phyloP scores from a whole-genome alignment of 64 coral and sea anemone species.

The Porites lutea region DNA sequence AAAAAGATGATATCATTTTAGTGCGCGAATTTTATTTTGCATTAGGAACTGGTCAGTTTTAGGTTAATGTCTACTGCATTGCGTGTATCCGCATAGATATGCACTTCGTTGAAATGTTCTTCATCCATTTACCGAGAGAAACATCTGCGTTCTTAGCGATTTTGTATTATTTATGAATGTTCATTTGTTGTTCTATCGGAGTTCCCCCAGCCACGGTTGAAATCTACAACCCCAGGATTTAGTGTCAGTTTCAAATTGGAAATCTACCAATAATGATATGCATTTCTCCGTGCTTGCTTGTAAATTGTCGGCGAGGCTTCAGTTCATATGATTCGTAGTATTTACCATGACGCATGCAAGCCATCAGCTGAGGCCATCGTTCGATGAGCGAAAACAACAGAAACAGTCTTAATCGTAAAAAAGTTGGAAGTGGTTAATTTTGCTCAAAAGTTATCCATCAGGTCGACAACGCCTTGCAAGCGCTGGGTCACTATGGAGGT shows the following conservation, averaged over 20 bases:
- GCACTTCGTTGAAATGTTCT: slow-evolving; percentile 47
- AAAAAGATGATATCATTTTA: slow-evolving; percentile 27
- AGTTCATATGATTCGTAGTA: not conserved
- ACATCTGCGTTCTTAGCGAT: slow-evolving; percentile 85
- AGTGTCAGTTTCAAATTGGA: not conserved
- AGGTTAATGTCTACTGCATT: not conserved
- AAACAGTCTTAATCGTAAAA: not conserved
- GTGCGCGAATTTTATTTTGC: not conserved
- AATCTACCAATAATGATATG: not conserved
- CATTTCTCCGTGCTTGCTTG: slow-evolving; percentile 13
- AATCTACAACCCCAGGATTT: slow-evolving; percentile 40
- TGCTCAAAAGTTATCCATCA: not conserved
- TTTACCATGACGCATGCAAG: slow-evolving; percentile 45
- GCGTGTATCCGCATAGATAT: slow-evolving; percentile 4
- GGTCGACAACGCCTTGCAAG: slow-evolving; percentile 23
- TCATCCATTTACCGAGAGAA: slow-evolving; percentile 67
- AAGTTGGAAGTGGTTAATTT: not conserved
- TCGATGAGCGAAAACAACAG: not conserved
- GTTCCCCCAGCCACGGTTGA: slow-evolving; percentile 35
- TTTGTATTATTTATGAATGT: slow-evolving; percentile 97
- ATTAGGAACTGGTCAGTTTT: not conserved
- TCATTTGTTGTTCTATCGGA: slow-evolving; percentile 86
- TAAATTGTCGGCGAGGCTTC: slow-evolving; percentile 60
- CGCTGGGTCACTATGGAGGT: not conserved
- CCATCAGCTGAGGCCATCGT: slow-evolving; percentile 18